These are phyloP conservation scores for Solen grandis DNA, from an alignment of 1,140 invertebrate genomes.

Conservation along the genomic window DNA sequence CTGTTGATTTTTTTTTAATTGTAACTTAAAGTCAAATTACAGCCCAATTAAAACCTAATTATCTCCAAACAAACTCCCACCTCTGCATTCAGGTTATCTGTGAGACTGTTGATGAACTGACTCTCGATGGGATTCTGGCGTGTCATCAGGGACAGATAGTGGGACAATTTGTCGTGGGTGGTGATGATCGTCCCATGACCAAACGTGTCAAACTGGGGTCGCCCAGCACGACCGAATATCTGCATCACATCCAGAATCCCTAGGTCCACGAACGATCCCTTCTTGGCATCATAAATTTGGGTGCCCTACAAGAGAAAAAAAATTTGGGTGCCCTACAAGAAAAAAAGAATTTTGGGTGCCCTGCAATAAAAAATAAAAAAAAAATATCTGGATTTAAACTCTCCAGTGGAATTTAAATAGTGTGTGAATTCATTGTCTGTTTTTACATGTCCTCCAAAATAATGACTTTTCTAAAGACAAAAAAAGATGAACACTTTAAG, in stretches of 20 bases:
- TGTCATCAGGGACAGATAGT: constrained; percentile 96
- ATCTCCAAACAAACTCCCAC: too few relatives aligned
- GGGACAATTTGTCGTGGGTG: constrained; percentile 93
- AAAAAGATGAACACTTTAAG: too few relatives aligned
- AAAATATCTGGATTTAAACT: too few relatives aligned
- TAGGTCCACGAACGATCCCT: constrained; percentile 96
- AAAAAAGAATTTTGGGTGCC: constrained; percentile 82
- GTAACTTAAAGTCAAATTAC: too few relatives aligned
- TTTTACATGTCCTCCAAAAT: too few relatives aligned
- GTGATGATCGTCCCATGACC: constrained; percentile 98
- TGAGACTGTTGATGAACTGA: constrained; percentile 94
- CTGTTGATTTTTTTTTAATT: too few relatives aligned
- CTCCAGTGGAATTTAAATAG: too few relatives aligned
- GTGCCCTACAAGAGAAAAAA: constrained; percentile 88
- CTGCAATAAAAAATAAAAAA: too few relatives aligned
- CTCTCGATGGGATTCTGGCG: constrained; percentile 99
- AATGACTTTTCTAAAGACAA: too few relatives aligned
- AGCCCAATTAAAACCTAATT: too few relatives aligned
- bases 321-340: constrained; percentile 85
- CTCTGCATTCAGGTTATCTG: constrained; percentile 99
- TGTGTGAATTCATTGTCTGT: too few relatives aligned
- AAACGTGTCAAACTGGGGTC: constrained; percentile 88
- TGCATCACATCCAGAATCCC: constrained; percentile 99
- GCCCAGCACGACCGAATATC: constrained; percentile 99
- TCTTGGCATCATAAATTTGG: constrained; percentile 98